phyloP scores from a whole-genome alignment of 2,797 vertebrate species.

The Eleutherodactylus coqui region DNA sequence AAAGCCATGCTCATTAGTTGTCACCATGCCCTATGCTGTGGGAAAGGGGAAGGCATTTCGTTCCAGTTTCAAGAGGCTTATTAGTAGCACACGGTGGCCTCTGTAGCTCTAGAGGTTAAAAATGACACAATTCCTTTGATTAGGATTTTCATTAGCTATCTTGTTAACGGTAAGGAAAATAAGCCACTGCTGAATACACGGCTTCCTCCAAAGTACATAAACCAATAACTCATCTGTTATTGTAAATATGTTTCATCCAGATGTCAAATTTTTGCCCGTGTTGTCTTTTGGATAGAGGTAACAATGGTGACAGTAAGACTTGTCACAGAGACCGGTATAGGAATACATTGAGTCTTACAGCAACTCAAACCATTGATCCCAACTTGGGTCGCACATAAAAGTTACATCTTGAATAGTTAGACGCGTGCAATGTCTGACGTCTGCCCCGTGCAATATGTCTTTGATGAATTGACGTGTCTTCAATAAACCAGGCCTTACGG shows the following conservation, averaged over 20 bases:
- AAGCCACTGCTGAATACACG: background rate
- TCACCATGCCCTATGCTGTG: background rate
- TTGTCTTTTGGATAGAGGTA: background rate
- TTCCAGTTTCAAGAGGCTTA: conserved; percentile 15
- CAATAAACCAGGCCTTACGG: background rate
- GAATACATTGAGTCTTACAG: background rate
- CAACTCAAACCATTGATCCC: no score
- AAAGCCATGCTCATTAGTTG: conserved; percentile 30
- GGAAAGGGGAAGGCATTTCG: background rate
- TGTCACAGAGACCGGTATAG: background rate
- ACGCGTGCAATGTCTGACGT: no score
- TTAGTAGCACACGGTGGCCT: conserved; percentile 21
- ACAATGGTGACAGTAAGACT: background rate
- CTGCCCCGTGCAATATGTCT: no score
- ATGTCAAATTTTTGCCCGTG: background rate
- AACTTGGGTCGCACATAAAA: no score
- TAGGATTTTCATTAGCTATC: conserved; percentile 24
- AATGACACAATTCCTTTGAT: conserved; percentile 19
- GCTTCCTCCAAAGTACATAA: background rate
- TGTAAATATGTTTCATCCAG: background rate
- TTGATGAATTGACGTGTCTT: background rate
- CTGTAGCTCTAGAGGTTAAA: conserved; percentile 2
- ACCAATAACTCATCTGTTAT: background rate
- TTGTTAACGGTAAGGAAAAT: background rate
- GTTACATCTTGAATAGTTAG: no score